Conservation (phyloP, 2,113 vertebrate genomes). For the Calyptomena viridis region DNA sequence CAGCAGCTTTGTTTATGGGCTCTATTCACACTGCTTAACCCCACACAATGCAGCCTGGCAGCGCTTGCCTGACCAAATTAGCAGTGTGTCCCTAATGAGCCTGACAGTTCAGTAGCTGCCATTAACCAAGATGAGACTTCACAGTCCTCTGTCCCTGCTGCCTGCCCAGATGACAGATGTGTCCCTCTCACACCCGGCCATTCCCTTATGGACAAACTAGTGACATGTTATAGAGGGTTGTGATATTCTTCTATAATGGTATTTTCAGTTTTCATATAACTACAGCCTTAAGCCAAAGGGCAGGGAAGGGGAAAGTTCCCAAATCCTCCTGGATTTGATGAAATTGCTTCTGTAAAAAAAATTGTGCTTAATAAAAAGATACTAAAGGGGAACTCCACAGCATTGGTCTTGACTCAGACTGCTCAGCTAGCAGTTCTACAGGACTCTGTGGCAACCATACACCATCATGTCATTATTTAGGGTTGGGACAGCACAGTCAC, state of each 20-base stretch:
- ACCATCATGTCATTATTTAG: neutral
- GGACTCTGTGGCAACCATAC: neutral
- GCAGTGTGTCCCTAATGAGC: neutral
- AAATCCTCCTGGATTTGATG: neutral
- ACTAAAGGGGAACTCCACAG: neutral
- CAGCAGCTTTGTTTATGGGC: conserved; percentile 39
- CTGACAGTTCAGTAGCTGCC: conserved; percentile 1
- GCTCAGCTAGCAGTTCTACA: neutral
- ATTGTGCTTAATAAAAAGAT: neutral
- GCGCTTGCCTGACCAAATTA: conserved; percentile 32
- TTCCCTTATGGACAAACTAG: neutral
- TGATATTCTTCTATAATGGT: neutral
- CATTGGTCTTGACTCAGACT: neutral
- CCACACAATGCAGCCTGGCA: conserved; percentile 43
- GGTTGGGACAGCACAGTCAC: neutral
- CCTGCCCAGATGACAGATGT: neutral
- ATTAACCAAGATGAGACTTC: neutral
- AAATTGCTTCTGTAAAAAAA: neutral
- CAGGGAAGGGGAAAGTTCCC: neutral
- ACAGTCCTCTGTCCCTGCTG: neutral
- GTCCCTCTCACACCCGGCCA: neutral
- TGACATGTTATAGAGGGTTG: neutral
- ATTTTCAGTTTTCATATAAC: neutral
- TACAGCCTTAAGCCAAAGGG: neutral
- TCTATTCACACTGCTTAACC: conserved; percentile 38